Evolutionary conservation across 2,113 vertebrate genomes (phyloP).

Genomic region (Calonectris borealis): DNA sequence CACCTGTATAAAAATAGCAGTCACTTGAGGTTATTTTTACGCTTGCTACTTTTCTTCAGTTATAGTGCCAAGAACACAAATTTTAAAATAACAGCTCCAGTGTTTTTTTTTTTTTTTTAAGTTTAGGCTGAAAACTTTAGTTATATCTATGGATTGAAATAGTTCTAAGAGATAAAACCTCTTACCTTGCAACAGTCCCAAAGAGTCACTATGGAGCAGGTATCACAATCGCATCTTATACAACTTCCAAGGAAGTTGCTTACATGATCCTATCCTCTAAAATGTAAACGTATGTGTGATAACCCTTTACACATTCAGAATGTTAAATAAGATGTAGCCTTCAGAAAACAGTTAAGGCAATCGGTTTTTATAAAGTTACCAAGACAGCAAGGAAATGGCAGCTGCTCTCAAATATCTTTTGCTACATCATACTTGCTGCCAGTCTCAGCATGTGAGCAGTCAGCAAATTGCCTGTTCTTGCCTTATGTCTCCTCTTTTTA

Average conservation of each 20-base stretch:
- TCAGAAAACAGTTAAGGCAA: neutral
- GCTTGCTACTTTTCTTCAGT: neutral
- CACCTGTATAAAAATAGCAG: neutral
- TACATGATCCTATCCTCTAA: neutral
- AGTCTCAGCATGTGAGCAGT: rapidly evolving
- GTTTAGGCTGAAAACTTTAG: neutral
- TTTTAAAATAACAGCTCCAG: neutral
- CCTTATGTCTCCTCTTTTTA: neutral
- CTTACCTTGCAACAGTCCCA: neutral
- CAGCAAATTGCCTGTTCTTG: neutral
- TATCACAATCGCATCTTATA: neutral
- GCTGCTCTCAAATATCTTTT: neutral
- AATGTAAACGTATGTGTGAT: neutral
- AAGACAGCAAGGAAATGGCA: neutral
- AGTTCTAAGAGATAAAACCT: neutral
- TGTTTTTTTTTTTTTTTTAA: neutral
- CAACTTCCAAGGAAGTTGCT: neutral
- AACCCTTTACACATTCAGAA: neutral
- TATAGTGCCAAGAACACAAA: neutral
- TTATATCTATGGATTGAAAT: neutral
- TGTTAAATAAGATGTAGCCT: neutral
- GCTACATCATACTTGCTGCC: neutral
- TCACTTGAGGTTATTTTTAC: neutral
- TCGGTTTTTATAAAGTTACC: neutral
- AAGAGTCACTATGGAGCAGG: neutral